A percentile compares a stretch with the other conserved stretches of the same genome.
phyloP scores from a whole-genome alignment of 2,888 invertebrate genomes.

The Drosophila algonquin region DNA sequence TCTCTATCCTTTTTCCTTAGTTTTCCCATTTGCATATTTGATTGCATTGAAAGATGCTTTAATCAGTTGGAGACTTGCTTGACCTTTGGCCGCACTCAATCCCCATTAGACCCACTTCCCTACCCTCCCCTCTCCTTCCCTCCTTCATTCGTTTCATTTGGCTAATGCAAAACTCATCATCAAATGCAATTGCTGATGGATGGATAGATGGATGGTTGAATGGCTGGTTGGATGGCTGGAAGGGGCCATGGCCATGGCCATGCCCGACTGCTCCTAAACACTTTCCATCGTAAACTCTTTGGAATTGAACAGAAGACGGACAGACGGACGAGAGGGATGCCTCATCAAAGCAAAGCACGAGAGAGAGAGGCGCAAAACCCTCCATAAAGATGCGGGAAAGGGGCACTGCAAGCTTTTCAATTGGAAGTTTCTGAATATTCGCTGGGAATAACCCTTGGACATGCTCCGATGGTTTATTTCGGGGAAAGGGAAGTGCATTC shows the following conservation, averaged over 20 bases:
- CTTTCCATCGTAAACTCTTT: constrained; percentile 67
- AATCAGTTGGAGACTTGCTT: constrained; percentile 26
- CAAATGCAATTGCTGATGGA: constrained; percentile 27
- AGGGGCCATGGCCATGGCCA: constrained; percentile 25
- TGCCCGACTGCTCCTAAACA: constrained; percentile 35
- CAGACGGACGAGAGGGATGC: constrained; percentile 9
- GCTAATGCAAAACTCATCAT: constrained; percentile 42
- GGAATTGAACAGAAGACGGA: constrained; percentile 41
- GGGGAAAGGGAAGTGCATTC: constrained; percentile 15
- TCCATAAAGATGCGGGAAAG: not conserved
- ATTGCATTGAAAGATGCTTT: constrained; percentile 13
- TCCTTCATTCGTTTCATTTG: constrained; percentile 25
- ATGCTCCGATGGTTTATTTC: not conserved
- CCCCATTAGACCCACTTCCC: not conserved
- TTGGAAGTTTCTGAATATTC: constrained; percentile 21
- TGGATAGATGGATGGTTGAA: not conserved
- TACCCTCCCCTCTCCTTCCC: no score
- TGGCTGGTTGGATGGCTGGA: not conserved
- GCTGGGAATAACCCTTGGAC: not conserved
- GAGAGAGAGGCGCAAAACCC: not conserved
- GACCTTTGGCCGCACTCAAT: constrained; percentile 10
- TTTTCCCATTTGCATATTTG: constrained; percentile 4
- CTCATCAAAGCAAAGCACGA: constrained; percentile 42
- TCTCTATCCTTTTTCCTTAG: not conserved
- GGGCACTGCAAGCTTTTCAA: constrained; percentile 46